These are phyloP conservation scores for Pygoscelis antarcticus DNA, from an alignment of 2,113 vertebrate species.

Conservation along the genomic window DNA sequence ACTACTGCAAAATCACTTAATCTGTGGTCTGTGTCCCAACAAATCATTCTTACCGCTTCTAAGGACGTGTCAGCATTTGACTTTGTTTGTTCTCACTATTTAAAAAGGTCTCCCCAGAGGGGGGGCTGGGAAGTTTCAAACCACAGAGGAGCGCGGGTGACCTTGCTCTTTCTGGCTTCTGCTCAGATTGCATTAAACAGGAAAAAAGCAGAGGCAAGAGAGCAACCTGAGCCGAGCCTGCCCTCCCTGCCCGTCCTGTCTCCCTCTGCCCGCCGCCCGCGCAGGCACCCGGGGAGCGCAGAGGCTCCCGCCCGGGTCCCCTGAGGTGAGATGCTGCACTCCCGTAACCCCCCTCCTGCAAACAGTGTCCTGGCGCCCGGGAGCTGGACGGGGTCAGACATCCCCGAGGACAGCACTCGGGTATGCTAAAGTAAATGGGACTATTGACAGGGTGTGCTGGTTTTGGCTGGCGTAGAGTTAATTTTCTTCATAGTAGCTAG, in stretches of 20 bases:
- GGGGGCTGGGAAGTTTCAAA: neutral
- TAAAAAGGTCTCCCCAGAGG: neutral
- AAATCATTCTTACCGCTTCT: neutral
- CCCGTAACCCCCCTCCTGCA: neutral
- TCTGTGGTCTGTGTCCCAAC: neutral
- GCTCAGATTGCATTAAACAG: neutral
- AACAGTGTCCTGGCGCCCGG: fast-evolving
- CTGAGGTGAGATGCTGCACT: neutral
- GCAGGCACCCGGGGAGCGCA: fast-evolving
- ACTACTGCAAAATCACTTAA: neutral
- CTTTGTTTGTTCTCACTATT: neutral
- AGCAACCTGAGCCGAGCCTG: neutral
- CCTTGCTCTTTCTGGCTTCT: neutral
- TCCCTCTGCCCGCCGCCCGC: fast-evolving
- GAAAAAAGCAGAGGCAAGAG: neutral
- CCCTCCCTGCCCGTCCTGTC: neutral
- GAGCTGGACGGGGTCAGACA: neutral
- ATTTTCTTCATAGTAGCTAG: too few relatives aligned
- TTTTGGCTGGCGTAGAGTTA: too few relatives aligned
- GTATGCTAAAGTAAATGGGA: neutral
- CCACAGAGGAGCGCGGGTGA: neutral
- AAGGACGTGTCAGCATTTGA: neutral
- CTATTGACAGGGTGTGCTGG: too few relatives aligned
- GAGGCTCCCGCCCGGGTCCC: fast-evolving
- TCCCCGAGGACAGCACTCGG: neutral